Evolutionary conservation across 92 coral and sea anemone species (phyloP), one percentile per base, ranked within the genome.

Genomic region (Zoanthus solanderi): DNA sequence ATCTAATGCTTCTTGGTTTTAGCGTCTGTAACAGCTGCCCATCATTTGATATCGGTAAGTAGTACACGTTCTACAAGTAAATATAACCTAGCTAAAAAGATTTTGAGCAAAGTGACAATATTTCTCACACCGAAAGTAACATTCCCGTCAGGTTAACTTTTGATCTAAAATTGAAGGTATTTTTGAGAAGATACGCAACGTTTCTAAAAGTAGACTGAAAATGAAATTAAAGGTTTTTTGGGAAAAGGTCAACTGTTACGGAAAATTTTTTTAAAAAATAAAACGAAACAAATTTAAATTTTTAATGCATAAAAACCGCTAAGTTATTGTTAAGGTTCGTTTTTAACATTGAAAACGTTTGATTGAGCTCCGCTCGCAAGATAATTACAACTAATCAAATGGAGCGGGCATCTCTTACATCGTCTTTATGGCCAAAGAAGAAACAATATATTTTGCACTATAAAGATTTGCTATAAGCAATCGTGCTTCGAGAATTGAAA

Each of bases 41-140:
- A 10, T 42, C 32, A 10, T 66, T 81, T 34, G 60, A 81, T 53
- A 63, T 81, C n/a, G 85, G 85, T 81, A 67, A 66, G 85, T 81
- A 42, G 16, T 10, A 15, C 13, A 45, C 34, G 16, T 52, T 11
- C 10, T 9, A 30, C 12, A 5, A 18, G 9, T 30, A 69, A 31
- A 69, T 13, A 69, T 2, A 66, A 42, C 42, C 14, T 46, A 17
- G 56, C 0, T 44, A 34, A n/a, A 65, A 65, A 61, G n/a, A 23
- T 34, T 28, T 66, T 13, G 16, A 10, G 34, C 9, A 30, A 9
- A 6, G 11, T 12, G 13, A 8, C 9, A 30, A 61, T 6, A 63
- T 63, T 3, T 63, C 28, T 16, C 9, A 16, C 28, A 14, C 30
- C 18, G 5, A 63, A 3, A 63, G 31, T 63, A 9, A n/a, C 28